These are phyloP conservation scores for Hoplostethus atlanticus DNA, from an alignment of 2,797 vertebrate species.

Conservation along the genomic window DNA sequence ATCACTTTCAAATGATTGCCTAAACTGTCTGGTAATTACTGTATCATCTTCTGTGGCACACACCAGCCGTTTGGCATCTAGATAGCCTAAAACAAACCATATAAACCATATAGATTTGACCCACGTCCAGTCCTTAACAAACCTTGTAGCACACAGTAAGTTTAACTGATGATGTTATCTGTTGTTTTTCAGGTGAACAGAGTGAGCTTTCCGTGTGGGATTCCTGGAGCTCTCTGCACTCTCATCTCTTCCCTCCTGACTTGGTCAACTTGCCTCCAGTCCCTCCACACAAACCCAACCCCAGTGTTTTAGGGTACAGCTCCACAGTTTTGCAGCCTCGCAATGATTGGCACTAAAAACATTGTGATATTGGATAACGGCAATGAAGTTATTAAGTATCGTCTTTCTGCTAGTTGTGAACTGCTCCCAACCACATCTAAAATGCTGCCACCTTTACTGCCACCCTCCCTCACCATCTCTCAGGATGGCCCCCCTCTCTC, in stretches of 20 bases:
- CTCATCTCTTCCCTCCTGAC: slow-evolving; percentile 79
- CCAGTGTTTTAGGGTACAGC: slow-evolving; percentile 59
- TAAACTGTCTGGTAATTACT: too few species aligned
- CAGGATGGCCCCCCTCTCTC: slow-evolving; percentile 56
- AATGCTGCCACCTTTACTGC: background rate
- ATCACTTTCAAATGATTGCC: background rate
- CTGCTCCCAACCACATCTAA: background rate
- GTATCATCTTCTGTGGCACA: too few species aligned
- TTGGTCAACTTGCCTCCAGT: slow-evolving; percentile 70
- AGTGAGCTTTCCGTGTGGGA: slow-evolving; percentile 72
- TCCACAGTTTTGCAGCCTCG: background rate
- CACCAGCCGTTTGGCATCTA: too few species aligned
- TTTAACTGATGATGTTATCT: background rate
- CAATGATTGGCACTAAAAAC: background rate
- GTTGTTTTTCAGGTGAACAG: slow-evolving; percentile 67
- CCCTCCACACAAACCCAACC: slow-evolving; percentile 35
- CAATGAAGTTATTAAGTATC: background rate
- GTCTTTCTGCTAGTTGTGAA: background rate
- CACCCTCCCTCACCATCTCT: background rate
- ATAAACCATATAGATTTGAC: background rate
- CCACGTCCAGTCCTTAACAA: background rate
- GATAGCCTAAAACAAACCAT: background rate
- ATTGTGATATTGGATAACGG: background rate
- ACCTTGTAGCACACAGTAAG: too few species aligned
- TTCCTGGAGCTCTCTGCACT: slow-evolving; percentile 80